These are phyloP conservation scores for Eupithecia pulchellata DNA, from an alignment of 2,888 invertebrate genomes.

Conservation along the genomic window DNA sequence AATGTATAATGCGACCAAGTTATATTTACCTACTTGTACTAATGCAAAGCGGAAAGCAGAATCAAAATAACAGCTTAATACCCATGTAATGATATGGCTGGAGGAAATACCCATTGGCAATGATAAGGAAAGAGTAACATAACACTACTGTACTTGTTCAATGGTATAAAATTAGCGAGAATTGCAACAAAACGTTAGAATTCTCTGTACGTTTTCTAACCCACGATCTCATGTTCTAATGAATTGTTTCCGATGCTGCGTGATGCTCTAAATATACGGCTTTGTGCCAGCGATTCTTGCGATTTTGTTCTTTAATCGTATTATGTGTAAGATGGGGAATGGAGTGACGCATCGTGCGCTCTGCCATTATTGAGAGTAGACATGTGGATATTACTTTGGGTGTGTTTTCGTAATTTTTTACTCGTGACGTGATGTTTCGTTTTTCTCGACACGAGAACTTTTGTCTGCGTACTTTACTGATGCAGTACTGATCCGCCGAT, in stretches of 20 bases:
- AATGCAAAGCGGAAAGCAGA: not conserved
- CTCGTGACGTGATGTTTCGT: not conserved
- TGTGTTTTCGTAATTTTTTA: not conserved
- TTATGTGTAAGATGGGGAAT: conserved; percentile 12
- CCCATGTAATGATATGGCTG: not conserved
- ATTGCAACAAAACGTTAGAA: conserved; percentile 28
- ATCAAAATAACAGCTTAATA: not conserved
- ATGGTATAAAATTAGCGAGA: conserved; percentile 22
- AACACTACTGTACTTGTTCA: not conserved
- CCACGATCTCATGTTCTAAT: conserved; percentile 58
- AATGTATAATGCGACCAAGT: not conserved
- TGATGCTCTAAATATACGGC: conserved; percentile 48
- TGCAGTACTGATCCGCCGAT: too few relatives aligned
- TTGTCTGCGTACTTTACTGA: too few relatives aligned
- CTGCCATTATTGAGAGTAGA: not conserved
- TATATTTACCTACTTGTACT: not conserved
- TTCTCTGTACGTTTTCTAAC: conserved; percentile 49
- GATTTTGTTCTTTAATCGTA: conserved; percentile 30
- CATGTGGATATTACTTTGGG: not conserved
- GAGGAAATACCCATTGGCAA: conserved; percentile 25
- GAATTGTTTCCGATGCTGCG: conserved; percentile 62
- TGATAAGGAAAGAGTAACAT: conserved; percentile 21
- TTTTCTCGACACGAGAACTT: too few relatives aligned
- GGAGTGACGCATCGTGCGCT: conserved; percentile 9
- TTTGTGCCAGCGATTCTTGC: conserved; percentile 35